A percentile compares a stretch with the other conserved stretches of the same genome.
phyloP scores from a whole-genome alignment of 2,888 invertebrate species.

The Acanthosepion esculentum region DNA sequence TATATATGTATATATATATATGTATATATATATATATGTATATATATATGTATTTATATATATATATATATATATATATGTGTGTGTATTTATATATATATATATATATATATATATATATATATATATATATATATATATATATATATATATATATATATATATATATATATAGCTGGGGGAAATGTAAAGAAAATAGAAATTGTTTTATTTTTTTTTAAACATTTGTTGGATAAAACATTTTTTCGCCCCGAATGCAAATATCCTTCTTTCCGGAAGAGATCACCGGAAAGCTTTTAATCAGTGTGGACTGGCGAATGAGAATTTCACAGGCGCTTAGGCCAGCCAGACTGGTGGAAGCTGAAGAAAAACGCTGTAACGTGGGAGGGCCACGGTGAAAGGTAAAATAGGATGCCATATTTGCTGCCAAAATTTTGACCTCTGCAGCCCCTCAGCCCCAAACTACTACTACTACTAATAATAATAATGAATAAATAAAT shows the following conservation, averaged over 20 bases:
- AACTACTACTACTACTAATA: not conserved
- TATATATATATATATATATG: too few species aligned
- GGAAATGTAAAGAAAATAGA: too few species aligned
- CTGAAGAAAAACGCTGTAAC: not conserved
- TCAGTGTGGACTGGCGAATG: not conserved
- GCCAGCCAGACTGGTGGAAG: not conserved
- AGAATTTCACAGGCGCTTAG: slow-evolving; percentile 33
- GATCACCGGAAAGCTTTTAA: not conserved
- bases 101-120: too few species aligned
- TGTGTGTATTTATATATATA: too few species aligned
- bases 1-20: too few species aligned
- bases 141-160: too few species aligned
- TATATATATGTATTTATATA: too few species aligned
- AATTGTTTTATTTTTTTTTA: too few species aligned
- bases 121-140: too few species aligned
- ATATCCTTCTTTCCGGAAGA: not conserved
- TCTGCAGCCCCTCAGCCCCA: not conserved
- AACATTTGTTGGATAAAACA: not conserved
- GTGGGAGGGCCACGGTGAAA: not conserved
- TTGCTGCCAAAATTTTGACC: not conserved
- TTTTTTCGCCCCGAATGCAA: not conserved
- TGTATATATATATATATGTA: too few species aligned
- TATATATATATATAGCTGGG: too few species aligned
- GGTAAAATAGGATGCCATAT: not conserved
- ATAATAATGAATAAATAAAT: too few species aligned